A percentile compares a stretch with the other conserved stretches of the same genome.
These are phyloP conservation scores for Diachasmimorpha longicaudata DNA, from an alignment of 1,140 invertebrate species.

Conservation along the genomic window DNA sequence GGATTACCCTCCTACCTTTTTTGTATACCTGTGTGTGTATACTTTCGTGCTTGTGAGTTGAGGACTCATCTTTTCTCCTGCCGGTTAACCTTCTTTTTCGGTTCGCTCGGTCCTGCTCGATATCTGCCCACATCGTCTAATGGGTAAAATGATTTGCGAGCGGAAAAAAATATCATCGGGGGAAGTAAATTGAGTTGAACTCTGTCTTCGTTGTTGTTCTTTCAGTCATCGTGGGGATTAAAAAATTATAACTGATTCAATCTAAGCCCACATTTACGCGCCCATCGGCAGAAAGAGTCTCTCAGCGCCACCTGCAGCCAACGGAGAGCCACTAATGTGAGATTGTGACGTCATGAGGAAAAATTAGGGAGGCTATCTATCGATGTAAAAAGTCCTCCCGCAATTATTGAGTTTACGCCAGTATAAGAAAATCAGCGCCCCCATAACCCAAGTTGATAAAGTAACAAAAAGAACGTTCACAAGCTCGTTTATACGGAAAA, in stretches of 20 bases:
- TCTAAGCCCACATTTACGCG: no score
- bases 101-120: neutral
- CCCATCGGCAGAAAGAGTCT: no score
- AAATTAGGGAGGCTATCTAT: no score
- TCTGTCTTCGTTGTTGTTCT: neutral
- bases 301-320: no score
- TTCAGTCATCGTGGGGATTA: neutral
- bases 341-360: no score
- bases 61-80: constrained; percentile 14
- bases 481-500: neutral
- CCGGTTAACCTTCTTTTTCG: constrained; percentile 11
- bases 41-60: neutral
- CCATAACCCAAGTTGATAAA: neutral
- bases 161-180: constrained; percentile 26
- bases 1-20: constrained; percentile 47
- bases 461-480: neutral
- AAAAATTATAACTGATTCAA: neutral
- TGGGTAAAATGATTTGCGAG: constrained; percentile 59
- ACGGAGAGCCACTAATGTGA: no score
- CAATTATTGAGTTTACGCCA: neutral
- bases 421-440: neutral
- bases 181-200: constrained; percentile 44
- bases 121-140: constrained; percentile 45
- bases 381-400: no score
- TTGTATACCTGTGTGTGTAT: neutral